Percentiles rank a stretch among this genome's conserved stretches.
Conservation (phyloP, 2,113 vertebrate genomes). For the Labeo catla region DNA sequence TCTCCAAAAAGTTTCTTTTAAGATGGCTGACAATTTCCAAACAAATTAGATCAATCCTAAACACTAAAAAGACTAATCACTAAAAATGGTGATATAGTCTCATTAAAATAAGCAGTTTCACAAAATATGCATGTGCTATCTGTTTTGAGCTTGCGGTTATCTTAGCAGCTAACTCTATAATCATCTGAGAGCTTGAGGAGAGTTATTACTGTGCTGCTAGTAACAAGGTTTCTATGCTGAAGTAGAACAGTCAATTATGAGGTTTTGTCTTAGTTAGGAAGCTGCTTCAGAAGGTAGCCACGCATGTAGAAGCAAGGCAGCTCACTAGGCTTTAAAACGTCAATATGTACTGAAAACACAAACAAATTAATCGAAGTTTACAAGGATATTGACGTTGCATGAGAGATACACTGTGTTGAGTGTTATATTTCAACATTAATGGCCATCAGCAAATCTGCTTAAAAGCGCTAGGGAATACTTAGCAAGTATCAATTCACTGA, state of each 20-base stretch:
- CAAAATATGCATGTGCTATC: no score
- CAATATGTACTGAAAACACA: background rate
- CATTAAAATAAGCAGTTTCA: no score
- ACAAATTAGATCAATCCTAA: no score
- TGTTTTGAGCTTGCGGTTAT: background rate
- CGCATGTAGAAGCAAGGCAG: background rate
- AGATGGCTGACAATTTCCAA: no score
- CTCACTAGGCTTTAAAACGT: background rate
- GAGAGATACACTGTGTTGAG: background rate
- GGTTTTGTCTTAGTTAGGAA: background rate
- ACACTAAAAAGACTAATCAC: no score
- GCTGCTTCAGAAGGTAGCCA: background rate
- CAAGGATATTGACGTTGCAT: background rate
- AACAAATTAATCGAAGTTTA: background rate
- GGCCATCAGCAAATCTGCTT: background rate
- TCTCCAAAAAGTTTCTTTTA: no score
- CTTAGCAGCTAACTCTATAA: background rate
- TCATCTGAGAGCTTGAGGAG: background rate
- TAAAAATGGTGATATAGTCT: no score
- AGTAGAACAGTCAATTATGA: background rate
- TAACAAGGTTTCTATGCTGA: background rate
- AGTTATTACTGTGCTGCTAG: background rate
- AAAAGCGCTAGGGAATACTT: background rate
- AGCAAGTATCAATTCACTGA: background rate
- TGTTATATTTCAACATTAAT: slow-evolving; percentile 14